phyloP scores from a whole-genome alignment of 2,888 invertebrate genomes.

The Ischnus inquisitorius region DNA sequence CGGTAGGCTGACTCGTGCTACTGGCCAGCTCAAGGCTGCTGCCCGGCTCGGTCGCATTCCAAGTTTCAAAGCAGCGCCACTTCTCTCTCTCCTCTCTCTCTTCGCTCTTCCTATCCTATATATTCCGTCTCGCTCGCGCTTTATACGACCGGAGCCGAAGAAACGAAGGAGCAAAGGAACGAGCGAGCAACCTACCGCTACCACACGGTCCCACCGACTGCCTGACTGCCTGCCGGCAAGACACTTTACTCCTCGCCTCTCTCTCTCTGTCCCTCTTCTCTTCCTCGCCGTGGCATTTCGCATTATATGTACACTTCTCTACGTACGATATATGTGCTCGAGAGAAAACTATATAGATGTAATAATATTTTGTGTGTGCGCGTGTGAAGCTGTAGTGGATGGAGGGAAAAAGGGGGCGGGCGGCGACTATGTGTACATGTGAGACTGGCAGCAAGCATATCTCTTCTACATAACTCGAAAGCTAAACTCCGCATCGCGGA shows the following conservation, averaged over 20 bases:
- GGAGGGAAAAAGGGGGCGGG: too few relatives aligned
- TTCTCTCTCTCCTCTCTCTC: slow-evolving; percentile 46
- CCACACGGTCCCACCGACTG: slow-evolving; percentile 58
- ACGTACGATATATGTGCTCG: slow-evolving; percentile 51
- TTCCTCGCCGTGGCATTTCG: slow-evolving; percentile 27
- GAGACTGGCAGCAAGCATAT: slow-evolving; percentile 45
- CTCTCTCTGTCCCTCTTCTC: slow-evolving; percentile 32
- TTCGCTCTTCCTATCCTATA: slow-evolving; percentile 57
- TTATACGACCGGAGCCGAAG: slow-evolving; percentile 49
- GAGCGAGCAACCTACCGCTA: slow-evolving; percentile 59
- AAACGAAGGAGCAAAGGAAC: slow-evolving; percentile 51
- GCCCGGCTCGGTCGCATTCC: slow-evolving; percentile 81
- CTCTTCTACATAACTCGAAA: slow-evolving; percentile 68
- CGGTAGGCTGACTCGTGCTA: slow-evolving; percentile 79
- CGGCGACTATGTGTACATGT: slow-evolving; percentile 35
- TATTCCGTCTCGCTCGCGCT: slow-evolving; percentile 26
- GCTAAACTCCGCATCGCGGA: slow-evolving; percentile 62
- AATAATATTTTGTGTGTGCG: slow-evolving; percentile 29
- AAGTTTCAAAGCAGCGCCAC: slow-evolving; percentile 75
- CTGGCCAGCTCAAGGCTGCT: slow-evolving; percentile 80
- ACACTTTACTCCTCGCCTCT: slow-evolving; percentile 59
- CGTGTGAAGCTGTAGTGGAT: slow-evolving; percentile 35
- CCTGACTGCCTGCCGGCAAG: slow-evolving; percentile 62
- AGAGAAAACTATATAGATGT: slow-evolving; percentile 52
- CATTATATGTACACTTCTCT: slow-evolving; percentile 44